phyloP scores from a whole-genome alignment of 1,140 invertebrate genomes.

The Sminthurinus signatus region DNA sequence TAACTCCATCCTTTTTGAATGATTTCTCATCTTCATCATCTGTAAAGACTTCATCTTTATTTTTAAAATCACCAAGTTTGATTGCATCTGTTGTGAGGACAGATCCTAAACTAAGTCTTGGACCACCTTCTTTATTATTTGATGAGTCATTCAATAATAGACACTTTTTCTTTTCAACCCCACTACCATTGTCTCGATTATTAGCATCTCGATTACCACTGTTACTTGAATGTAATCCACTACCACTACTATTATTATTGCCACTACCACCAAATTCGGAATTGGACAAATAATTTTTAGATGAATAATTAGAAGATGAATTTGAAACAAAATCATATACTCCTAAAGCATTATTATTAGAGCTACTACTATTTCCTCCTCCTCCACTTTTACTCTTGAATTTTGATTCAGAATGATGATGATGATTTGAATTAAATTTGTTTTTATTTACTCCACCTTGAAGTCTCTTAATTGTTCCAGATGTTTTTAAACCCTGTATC shows the following conservation, averaged over 20 bases:
- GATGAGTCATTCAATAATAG: slow-evolving; percentile 32
- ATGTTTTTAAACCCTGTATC: neutral
- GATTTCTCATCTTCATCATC: slow-evolving; percentile 26
- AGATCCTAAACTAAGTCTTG: slow-evolving; percentile 40
- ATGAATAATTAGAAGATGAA: neutral
- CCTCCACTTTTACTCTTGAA: too few relatives aligned
- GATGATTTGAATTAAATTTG: slow-evolving; percentile 8
- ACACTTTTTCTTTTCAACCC: slow-evolving; percentile 39
- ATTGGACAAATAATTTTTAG: neutral
- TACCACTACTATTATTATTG: too few relatives aligned
- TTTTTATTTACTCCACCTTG: slow-evolving; percentile 1
- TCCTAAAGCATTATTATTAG: neutral
- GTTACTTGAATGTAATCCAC: too few relatives aligned
- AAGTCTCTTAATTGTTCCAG: slow-evolving; percentile 4
- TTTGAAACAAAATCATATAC: slow-evolving; percentile 6
- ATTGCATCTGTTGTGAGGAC: slow-evolving; percentile 34
- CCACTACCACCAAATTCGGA: neutral
- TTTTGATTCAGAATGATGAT: slow-evolving; percentile 6
- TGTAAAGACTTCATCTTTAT: slow-evolving; percentile 10
- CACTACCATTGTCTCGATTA: too few relatives aligned
- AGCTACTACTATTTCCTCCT: neutral
- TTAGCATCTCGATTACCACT: neutral
- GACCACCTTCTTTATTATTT: slow-evolving; percentile 36
- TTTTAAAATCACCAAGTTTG: slow-evolving; percentile 30
- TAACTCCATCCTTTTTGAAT: neutral